These are phyloP conservation scores for Chunga burmeisteri DNA, from an alignment of 2,113 vertebrate genomes.

Conservation along the genomic window DNA sequence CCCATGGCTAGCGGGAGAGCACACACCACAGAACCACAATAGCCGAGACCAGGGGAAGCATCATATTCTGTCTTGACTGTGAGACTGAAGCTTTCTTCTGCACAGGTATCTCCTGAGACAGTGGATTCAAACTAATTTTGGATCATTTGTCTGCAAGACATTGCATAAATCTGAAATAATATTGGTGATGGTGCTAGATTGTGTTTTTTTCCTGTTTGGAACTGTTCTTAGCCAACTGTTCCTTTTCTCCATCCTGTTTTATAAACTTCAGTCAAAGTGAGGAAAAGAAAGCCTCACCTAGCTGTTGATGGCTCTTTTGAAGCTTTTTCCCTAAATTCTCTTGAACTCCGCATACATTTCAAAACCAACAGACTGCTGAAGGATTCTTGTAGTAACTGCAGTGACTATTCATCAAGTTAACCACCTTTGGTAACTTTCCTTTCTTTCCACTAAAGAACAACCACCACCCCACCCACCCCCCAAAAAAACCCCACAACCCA, in stretches of 20 bases:
- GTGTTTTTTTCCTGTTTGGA: not conserved
- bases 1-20: not conserved
- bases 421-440: not conserved
- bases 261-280: not conserved
- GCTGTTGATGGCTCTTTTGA: not conserved
- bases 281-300: not conserved
- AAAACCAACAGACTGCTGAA: not conserved
- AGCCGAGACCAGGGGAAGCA: not conserved
- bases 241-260: not conserved
- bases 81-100: not conserved
- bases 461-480: not conserved
- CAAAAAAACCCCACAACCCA: not conserved
- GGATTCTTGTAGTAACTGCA: not conserved
- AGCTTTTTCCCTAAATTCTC: not conserved
- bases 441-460: not conserved
- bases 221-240: not conserved
- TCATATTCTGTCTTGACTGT: not conserved
- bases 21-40: not conserved
- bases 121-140: not conserved
- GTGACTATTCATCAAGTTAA: not conserved
- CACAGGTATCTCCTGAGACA: not conserved
- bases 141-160: not conserved
- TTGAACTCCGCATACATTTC: not conserved
- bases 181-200: not conserved
- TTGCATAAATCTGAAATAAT: not conserved